A percentile compares a stretch with the other conserved stretches of the same genome.
Conservation (phyloP, 2,113 vertebrate species). For the Herpailurus yagouaroundi region DNA sequence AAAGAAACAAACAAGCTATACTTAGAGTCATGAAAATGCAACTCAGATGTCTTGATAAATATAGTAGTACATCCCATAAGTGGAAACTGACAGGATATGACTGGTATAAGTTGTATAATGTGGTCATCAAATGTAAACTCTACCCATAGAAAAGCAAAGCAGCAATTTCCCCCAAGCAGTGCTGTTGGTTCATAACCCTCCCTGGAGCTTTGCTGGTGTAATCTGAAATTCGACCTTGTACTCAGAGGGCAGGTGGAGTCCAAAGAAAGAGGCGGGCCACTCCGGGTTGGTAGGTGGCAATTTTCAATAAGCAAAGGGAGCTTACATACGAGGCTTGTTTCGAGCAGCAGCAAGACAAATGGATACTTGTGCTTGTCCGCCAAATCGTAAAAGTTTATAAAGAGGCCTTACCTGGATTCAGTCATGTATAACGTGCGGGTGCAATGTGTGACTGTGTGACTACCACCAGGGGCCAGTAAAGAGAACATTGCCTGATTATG, state of each 20-base stretch:
- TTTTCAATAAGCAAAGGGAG: background rate
- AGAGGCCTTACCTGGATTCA: background rate
- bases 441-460: background rate
- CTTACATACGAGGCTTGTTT: background rate
- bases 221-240: no score
- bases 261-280: no score
- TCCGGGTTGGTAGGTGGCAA: background rate
- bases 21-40: constrained; percentile 49
- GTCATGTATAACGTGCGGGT: background rate
- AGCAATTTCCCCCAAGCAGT: background rate
- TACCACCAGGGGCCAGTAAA: background rate
- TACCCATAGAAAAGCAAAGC: background rate
- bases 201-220: no score
- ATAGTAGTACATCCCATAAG: background rate
- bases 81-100: constrained; percentile 3
- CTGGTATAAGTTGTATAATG: background rate
- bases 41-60: constrained; percentile 45
- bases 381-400: background rate
- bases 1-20: background rate
- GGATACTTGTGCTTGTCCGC: background rate
- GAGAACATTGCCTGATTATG: background rate
- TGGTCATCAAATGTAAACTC: background rate
- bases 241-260: no score
- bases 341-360: background rate
- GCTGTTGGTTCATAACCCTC: no score